Evolutionary conservation across 2,113 vertebrate species (phyloP), one percentile per base, ranked within the genome.

Genomic region (Heptranchias perlo): DNA sequence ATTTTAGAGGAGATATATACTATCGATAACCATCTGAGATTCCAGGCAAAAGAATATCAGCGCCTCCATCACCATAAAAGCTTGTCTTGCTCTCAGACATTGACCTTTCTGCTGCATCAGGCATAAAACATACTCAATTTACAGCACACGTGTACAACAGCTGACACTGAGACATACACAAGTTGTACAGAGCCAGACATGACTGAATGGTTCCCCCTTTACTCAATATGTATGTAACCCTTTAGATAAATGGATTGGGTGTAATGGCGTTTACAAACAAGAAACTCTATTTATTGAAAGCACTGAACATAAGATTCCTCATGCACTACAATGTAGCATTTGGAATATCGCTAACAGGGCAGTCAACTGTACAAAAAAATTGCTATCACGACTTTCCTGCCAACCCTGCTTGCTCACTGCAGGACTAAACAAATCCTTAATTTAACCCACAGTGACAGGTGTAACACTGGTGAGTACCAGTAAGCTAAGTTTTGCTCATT

Each of bases 121-220:
- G 64, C 93, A 95, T 95, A 28, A 95, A 95, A 95, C 64, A 44
- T 31, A 67, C 64, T 95, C 93, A 67, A 49, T 95, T 95, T 95
- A 95, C 93, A 95, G 93, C 62, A 95, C 93, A 95, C 93, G 25
- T 69, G 93, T 67, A 67, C 93, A 95, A 67, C 58, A 95, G 93
- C 93, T 95, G 93, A 95, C 62, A 39, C 23, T 69, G 93, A 95
- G 93, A 95, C 93, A 95, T 95, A 95, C 93, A 95, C 93, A 95
- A 95, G 47, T 39, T 69, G 62, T 94, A 95, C 93, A 49, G 39
- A 67, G 44, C 62, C 64, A 95, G 93, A 95, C 93, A 95, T 47
- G 62, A 95, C 93, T 95, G 64, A 95, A 65, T 95, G 62, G 64
- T 95, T 67, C 39, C 23, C 62, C 52, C 64, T 91, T 25, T 39